phyloP scores from a whole-genome alignment of 1,140 invertebrate species.

The Cotesia chilonis region DNA sequence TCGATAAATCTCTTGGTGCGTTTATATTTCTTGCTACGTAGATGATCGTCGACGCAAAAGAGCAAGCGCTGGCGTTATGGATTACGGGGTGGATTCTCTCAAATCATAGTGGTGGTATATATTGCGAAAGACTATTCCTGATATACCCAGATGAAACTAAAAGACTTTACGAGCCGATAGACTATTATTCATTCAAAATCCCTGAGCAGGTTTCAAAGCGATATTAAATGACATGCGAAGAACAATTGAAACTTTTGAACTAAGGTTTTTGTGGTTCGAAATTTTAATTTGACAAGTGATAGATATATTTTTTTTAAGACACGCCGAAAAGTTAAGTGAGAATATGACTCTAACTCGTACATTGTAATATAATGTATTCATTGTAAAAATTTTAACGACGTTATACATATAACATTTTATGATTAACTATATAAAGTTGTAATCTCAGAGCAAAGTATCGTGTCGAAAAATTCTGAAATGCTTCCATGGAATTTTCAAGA shows the following conservation, averaged over 20 bases:
- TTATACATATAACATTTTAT: no score
- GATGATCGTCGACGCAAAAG: slow-evolving; percentile 1
- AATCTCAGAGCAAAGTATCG: no score
- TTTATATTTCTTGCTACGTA: slow-evolving; percentile 28
- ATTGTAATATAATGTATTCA: slow-evolving; percentile 8
- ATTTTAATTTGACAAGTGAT: slow-evolving; percentile 4
- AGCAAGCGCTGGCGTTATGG: slow-evolving; percentile 22
- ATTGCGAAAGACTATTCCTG: background rate
- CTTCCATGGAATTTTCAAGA: no score
- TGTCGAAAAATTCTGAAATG: no score
- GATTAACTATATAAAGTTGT: no score
- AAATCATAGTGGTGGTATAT: background rate
- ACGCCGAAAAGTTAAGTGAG: background rate
- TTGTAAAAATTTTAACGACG: background rate
- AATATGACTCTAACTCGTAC: background rate
- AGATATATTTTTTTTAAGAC: slow-evolving; percentile 14
- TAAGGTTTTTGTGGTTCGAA: slow-evolving; percentile 10
- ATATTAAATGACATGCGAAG: background rate
- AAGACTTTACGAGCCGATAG: slow-evolving; percentile 13
- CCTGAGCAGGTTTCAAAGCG: slow-evolving; percentile 6
- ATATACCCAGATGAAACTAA: background rate
- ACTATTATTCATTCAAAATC: slow-evolving; percentile 24
- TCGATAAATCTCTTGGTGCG: slow-evolving; percentile 37
- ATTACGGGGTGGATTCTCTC: slow-evolving; percentile 19
- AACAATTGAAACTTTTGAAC: slow-evolving; percentile 15